Conservation (phyloP, 2,797 vertebrate species). For the Gadopsis bispinosus region DNA sequence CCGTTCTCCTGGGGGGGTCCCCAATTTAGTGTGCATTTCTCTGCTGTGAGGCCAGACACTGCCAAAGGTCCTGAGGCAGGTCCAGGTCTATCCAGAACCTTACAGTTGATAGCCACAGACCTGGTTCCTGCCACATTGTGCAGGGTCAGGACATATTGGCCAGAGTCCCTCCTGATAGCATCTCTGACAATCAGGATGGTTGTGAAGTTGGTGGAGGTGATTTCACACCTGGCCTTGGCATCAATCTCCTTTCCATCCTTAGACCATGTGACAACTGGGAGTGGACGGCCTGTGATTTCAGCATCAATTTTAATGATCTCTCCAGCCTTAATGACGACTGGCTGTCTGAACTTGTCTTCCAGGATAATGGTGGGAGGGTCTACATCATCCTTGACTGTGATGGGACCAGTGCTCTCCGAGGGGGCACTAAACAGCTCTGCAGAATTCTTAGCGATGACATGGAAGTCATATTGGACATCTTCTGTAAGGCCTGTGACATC, state of each 20-base stretch:
- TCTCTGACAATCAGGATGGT: conserved; percentile 93
- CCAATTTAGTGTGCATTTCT: conserved; percentile 95
- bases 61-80: conserved; percentile 93
- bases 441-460: conserved; percentile 94
- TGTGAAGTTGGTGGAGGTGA: conserved; percentile 89
- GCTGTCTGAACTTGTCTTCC: conserved; percentile 93
- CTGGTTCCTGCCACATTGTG: conserved; percentile 97
- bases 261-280: conserved; percentile 94
- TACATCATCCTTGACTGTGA: conserved; percentile 96
- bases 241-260: conserved; percentile 95
- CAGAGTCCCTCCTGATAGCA: conserved; percentile 93
- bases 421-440: conserved; percentile 92
- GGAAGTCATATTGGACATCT: conserved; percentile 97
- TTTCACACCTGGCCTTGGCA: conserved; percentile 94
- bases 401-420: conserved; percentile 92
- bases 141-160: conserved; percentile 93
- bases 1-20: conserved; percentile 96
- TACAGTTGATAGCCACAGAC: conserved; percentile 93
- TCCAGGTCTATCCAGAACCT: conserved; percentile 96
- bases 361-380: conserved; percentile 95
- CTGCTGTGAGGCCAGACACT: conserved; percentile 91
- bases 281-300: conserved; percentile 93
- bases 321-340: conserved; percentile 94
- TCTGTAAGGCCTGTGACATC: conserved; percentile 96
- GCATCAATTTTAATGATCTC: conserved; percentile 94